Conservation (phyloP, 2,888 invertebrate species). For the Mellilla xanthometata region DNA sequence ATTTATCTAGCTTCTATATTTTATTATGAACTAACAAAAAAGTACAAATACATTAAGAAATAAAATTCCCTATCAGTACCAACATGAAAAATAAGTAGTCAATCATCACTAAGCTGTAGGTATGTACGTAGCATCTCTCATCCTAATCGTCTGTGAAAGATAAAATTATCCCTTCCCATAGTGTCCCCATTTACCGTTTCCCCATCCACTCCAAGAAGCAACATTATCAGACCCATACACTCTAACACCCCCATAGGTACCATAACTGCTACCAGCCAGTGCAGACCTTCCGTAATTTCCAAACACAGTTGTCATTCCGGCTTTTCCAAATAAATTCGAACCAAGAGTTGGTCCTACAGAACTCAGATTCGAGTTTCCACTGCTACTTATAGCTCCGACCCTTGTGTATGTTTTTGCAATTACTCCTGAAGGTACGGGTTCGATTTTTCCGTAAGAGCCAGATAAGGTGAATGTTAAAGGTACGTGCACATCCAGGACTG, state of each 20-base stretch:
- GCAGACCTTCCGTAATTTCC: constrained; percentile 46
- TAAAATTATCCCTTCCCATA: constrained; percentile 76
- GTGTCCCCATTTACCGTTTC: constrained; percentile 75
- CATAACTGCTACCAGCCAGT: constrained; percentile 79
- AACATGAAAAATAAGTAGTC: too few relatives aligned
- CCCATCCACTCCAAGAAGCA: constrained; percentile 75
- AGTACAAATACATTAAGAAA: too few relatives aligned
- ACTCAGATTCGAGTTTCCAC: background rate
- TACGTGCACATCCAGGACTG: constrained; percentile 52
- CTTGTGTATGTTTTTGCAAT: constrained; percentile 55
- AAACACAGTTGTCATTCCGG: constrained; percentile 29
- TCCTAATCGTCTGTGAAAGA: background rate
- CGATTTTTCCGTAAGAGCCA: constrained; percentile 60
- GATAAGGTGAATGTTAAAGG: constrained; percentile 68
- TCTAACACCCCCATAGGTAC: constrained; percentile 85
- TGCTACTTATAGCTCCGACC: constrained; percentile 30
- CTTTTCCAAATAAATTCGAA: constrained; percentile 13
- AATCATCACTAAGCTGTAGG: too few relatives aligned
- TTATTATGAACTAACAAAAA: too few relatives aligned
- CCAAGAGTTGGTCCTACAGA: too few relatives aligned
- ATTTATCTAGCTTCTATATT: too few relatives aligned
- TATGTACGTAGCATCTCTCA: background rate
- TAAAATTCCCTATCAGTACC: too few relatives aligned
- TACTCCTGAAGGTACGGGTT: constrained; percentile 36
- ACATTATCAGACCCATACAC: constrained; percentile 84